These are phyloP conservation scores for Caenorhabditis sulstoni DNA, from an alignment of 2,888 invertebrate genomes.

Conservation along the genomic window DNA sequence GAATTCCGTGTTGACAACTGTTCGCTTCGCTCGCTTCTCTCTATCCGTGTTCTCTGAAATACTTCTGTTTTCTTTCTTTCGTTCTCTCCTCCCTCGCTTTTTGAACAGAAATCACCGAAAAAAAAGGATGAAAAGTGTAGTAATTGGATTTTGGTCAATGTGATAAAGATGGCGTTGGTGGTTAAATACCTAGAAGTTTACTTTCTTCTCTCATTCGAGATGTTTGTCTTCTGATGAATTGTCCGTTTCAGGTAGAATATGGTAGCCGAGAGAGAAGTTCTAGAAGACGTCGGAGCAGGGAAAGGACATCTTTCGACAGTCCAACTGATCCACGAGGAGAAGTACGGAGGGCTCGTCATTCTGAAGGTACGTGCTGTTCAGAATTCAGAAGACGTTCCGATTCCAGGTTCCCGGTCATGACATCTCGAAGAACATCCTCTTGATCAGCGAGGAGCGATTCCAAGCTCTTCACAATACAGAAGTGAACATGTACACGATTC, in stretches of 20 bases:
- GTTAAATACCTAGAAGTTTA: not conserved
- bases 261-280: slow-evolving; percentile 9
- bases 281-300: slow-evolving; percentile 47
- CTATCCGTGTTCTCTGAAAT: too few relatives aligned
- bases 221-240: not conserved
- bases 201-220: too few relatives aligned
- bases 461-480: slow-evolving; percentile 42
- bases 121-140: too few relatives aligned
- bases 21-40: slow-evolving; percentile 37
- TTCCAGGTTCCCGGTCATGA: slow-evolving; percentile 38
- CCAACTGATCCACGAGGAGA: slow-evolving; percentile 19
- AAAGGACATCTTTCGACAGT: slow-evolving; percentile 42
- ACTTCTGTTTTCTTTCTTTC: not conserved
- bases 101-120: not conserved
- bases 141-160: too few relatives aligned
- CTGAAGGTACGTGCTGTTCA: slow-evolving; percentile 10
- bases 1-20: slow-evolving; percentile 62
- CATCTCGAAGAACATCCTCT: not conserved
- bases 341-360: slow-evolving; percentile 36
- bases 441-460: slow-evolving; percentile 27
- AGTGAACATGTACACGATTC: slow-evolving; percentile 40
- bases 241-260: slow-evolving; percentile 8
- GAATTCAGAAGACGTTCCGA: slow-evolving; percentile 8
- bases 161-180: too few relatives aligned
- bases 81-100: not conserved